phyloP scores from a whole-genome alignment of 2,797 vertebrate genomes.

The Sebastes hubbsi region DNA sequence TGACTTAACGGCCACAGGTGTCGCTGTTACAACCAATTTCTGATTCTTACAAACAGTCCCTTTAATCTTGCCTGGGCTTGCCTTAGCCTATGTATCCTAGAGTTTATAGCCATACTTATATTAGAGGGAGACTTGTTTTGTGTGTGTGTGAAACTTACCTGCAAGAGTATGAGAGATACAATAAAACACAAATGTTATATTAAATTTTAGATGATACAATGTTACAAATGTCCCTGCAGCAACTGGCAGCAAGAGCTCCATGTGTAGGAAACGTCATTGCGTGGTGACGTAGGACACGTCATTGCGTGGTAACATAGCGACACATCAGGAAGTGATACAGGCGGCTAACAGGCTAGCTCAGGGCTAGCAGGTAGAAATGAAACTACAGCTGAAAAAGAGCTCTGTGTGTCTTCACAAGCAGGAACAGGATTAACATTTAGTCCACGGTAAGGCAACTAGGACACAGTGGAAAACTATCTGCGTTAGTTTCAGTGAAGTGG shows the following conservation, averaged over 20 bases:
- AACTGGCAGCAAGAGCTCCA: not conserved
- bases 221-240: not conserved
- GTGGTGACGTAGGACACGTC: not conserved
- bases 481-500: not conserved
- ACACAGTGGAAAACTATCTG: accelerated
- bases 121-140: not conserved
- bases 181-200: not conserved
- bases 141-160: not conserved
- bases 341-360: slow-evolving; percentile 6
- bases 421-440: slow-evolving; percentile 2
- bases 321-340: not conserved
- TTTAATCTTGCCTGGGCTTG: no score
- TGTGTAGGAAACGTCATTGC: no score
- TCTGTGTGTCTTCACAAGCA: not conserved
- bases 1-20: no score
- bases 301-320: not conserved
- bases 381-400: not conserved
- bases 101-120: not conserved
- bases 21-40: no score
- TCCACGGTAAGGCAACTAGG: slow-evolving; percentile 34
- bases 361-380: slow-evolving; percentile 28
- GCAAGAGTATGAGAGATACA: not conserved
- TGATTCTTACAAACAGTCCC: no score
- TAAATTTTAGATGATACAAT: not conserved
- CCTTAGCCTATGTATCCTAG: not conserved